Base-by-base conservation (phyloP, 2,797 vertebrate species). In the Oreochromis grahami region DNA sequence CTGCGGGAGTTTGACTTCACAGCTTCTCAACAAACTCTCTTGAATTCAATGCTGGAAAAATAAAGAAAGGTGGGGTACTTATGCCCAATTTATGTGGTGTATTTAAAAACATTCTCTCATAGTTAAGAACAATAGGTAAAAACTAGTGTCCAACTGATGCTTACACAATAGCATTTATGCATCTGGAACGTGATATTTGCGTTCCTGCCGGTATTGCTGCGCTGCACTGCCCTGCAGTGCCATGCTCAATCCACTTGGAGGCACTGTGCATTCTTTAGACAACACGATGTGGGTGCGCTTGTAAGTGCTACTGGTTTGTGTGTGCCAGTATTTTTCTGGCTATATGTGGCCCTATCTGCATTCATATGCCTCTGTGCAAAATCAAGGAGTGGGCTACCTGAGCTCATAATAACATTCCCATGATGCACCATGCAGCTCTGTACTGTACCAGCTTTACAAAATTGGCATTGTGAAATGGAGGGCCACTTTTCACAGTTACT, bases 381-480 rank as follows among this genome's bases (percentile, higher is more conserved):
- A 91, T 92, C 85, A 91, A 88, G 82, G 87, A 90, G 85, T 87
- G 90, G 88, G 92, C 85, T 89, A 91, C 91, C 91, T 91, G 90
- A 90, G 87, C 89, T 90, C 81, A 93, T 93, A 88, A 94, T 91
- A 86, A 89, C 82, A 89, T 93, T 94, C 92, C 92, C 85, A 91
- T 92, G 87, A 93, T 92, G 88, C 93, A 87, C 86, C 86, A 78
- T 88, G 83, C 87, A 87, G 85, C 83, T 70, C 15, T 8, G 60
- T 87, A 84, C 87, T 83, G 87, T 84, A 85, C 83, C 85, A 51
- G 87, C 90, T 90, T 91, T 84, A 74, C 77, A 86, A 86, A 92
- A 87, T 86, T 85, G 79, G 56, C 81, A 76, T 88, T 86, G 77
- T 87, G 86, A 91, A 92, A 93, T 82, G 55, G 58, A 89, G 76